Evolutionary conservation across 2,888 invertebrate species (phyloP).

Genomic region (Macrophya annulata): DNA sequence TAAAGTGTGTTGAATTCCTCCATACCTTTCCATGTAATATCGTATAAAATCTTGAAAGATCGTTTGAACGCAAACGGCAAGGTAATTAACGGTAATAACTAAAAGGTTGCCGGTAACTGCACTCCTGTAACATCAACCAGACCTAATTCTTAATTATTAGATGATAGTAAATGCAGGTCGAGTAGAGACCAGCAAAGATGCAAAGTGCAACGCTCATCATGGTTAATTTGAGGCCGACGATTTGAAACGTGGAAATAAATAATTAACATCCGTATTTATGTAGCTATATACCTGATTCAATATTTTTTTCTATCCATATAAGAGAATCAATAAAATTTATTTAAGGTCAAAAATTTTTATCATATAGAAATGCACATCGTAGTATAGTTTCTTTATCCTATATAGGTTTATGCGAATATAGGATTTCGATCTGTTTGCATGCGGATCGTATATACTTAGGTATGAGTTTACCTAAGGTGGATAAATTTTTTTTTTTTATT

Average conservation of each 20-base stretch:
- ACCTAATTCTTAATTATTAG: conserved; percentile 43
- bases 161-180: conserved; percentile 12
- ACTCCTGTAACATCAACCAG: not conserved
- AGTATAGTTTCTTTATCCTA: too few species aligned
- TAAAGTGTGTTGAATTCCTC: not conserved
- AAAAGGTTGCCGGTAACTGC: conserved; percentile 33
- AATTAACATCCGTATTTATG: not conserved
- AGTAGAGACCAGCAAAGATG: not conserved
- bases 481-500: not conserved
- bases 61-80: not conserved
- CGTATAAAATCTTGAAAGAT: not conserved
- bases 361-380: not conserved
- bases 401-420: too few species aligned
- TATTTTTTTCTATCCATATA: too few species aligned
- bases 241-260: not conserved
- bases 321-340: not conserved
- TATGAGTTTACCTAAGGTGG: not conserved
- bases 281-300: too few species aligned
- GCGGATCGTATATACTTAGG: too few species aligned
- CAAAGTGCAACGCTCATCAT: not conserved
- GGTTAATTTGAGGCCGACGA: not conserved
- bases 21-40: not conserved
- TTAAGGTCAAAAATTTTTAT: not conserved
- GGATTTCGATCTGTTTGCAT: too few species aligned
- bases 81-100: conserved; percentile 37